These are phyloP conservation scores for Ylistrum balloti DNA, from an alignment of 1,140 invertebrate genomes.

Conservation along the genomic window DNA sequence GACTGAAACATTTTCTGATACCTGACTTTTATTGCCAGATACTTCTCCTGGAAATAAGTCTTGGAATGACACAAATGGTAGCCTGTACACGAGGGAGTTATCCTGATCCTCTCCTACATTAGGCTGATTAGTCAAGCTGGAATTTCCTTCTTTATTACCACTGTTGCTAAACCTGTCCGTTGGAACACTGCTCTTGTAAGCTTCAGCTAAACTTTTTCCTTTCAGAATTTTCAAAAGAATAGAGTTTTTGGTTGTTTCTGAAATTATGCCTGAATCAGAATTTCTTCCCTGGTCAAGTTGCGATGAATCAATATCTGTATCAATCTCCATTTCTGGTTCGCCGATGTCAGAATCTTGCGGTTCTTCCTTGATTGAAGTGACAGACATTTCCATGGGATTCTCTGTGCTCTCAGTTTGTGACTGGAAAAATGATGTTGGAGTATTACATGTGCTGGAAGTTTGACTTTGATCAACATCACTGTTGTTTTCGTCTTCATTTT, in stretches of 20 bases:
- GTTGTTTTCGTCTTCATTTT: not conserved
- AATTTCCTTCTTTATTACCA: not conserved
- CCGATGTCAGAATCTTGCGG: not conserved
- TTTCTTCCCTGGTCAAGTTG: not conserved
- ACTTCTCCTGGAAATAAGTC: slow-evolving; percentile 50
- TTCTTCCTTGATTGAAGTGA: not conserved
- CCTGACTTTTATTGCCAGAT: not conserved
- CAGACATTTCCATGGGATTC: not conserved
- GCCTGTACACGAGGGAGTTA: slow-evolving; percentile 51
- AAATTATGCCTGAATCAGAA: not conserved
- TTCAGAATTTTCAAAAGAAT: slow-evolving; percentile 55
- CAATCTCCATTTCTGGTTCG: not conserved
- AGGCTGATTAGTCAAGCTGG: not conserved
- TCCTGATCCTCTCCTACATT: slow-evolving; percentile 50
- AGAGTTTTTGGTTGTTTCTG: slow-evolving; percentile 35
- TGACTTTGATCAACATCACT: not conserved
- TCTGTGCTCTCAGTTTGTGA: slow-evolving; percentile 1
- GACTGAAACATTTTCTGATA: not conserved
- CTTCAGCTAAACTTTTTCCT: slow-evolving; percentile 53
- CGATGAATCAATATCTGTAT: not conserved
- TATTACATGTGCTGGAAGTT: not conserved
- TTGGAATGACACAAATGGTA: slow-evolving; percentile 55
- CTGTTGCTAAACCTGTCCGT: not conserved
- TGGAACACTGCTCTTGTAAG: slow-evolving; percentile 40
- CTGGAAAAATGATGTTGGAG: not conserved